These are phyloP conservation scores for Setophaga coronata DNA, from an alignment of 2,113 vertebrate species.

Conservation along the genomic window DNA sequence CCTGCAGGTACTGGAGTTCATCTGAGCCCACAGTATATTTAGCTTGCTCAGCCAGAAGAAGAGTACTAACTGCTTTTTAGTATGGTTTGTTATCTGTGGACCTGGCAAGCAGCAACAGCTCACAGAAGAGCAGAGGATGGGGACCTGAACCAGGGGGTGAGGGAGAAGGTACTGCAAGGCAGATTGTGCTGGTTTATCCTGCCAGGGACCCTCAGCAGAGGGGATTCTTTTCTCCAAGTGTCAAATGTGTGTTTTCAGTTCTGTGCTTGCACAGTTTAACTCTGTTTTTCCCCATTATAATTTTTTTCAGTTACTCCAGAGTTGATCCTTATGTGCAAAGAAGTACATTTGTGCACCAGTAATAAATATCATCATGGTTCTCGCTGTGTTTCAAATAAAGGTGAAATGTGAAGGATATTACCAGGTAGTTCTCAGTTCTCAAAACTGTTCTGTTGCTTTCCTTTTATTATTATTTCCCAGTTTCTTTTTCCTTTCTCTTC, in stretches of 20 bases:
- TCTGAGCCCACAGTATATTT: not conserved
- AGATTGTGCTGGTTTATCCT: not conserved
- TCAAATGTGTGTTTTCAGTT: not conserved
- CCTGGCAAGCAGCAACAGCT: not conserved
- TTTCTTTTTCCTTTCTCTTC: not conserved
- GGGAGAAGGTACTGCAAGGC: not conserved
- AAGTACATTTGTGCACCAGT: not conserved
- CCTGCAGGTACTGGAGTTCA: not conserved
- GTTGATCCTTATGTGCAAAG: not conserved
- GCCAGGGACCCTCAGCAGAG: not conserved
- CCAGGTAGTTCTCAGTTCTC: conserved; percentile 1
- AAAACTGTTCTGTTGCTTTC: not conserved
- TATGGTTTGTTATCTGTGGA: not conserved
- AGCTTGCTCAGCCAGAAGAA: not conserved
- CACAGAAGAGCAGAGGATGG: not conserved
- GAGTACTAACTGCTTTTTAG: not conserved
- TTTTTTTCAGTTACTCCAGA: not conserved
- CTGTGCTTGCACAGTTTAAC: not conserved
- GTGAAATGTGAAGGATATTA: conserved; percentile 25
- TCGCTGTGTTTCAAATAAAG: conserved; percentile 58
- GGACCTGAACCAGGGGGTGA: not conserved
- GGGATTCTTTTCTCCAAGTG: not conserved
- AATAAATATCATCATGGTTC: conserved; percentile 12
- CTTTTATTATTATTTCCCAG: not conserved
- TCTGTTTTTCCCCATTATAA: not conserved